Base-by-base conservation (phyloP, 2,113 vertebrate genomes). In the Antigone vipio region DNA sequence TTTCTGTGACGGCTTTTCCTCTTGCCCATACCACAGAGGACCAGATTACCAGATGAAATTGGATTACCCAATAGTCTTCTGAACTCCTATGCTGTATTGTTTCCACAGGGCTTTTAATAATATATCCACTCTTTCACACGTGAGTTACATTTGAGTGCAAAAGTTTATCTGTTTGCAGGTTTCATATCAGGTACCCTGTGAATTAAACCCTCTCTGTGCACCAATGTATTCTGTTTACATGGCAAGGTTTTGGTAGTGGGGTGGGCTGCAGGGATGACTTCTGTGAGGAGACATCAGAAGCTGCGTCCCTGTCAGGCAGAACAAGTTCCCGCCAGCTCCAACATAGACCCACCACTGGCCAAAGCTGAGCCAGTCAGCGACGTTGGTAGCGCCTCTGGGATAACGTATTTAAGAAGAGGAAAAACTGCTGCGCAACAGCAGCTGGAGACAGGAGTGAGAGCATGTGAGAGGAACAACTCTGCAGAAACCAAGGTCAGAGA, bases 191-290 rank as follows among this genome's bases (percentile, higher is more conserved):
- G n/a, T 53, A 42, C 4, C 3, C 21, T 64, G 20, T 74, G 45
- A 69, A 40, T 85, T 66, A 87, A 88, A 53, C 9, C 8, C 9
- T 58, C 8, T 66, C 23, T 56, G 29, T 42, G 20, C 9, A 42
- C 34, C n/a, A 4, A 0, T 30, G 13, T 32, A 2, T 80, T 72
- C 5, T 2, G 14, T 84, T 87, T 80, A 13, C 2, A 0, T 62
- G 63, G 11, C 47, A 35, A 77, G 52, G 12, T 49, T 88, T 49
- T 47, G 40, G 40, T 40, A 29, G 29, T 26, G 1, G 26, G 7
- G 13, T 44, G 14, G 29, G 29, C 58, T 87, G 34, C 52, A 58
- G 42, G 47, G 34, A 10, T 84, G 47, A 21, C 4, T 71, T 72
- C 58, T 53, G 8, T 35, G 47, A 40, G 21, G 15, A 77, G 38